Conservation (phyloP, 2,113 vertebrate species). For the Corythoichthys haematopterus region DNA sequence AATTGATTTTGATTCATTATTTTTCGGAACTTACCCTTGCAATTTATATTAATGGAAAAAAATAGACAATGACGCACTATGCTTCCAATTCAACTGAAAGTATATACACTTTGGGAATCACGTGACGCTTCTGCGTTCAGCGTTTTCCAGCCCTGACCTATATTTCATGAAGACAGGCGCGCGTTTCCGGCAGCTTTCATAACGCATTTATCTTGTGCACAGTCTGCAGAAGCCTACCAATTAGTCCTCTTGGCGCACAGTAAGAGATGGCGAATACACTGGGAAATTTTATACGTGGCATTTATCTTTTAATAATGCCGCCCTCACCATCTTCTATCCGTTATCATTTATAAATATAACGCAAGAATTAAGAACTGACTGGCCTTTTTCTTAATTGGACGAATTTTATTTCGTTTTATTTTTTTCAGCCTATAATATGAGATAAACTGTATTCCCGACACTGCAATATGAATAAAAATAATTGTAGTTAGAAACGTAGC, state of each 20-base stretch:
- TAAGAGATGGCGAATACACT: neutral
- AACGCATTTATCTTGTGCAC: conserved; percentile 50
- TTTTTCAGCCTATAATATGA: neutral
- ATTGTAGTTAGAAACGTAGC: neutral
- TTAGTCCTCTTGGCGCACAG: conserved; percentile 22
- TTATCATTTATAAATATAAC: neutral
- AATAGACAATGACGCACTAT: neutral
- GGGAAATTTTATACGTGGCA: neutral
- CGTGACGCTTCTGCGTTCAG: conserved; percentile 27
- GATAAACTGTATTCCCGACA: neutral
- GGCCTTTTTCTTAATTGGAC: too few relatives aligned
- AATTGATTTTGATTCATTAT: neutral
- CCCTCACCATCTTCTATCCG: neutral
- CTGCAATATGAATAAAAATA: neutral
- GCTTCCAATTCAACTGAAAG: neutral
- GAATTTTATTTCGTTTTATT: neutral
- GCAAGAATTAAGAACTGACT: neutral
- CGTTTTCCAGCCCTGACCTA: conserved; percentile 53
- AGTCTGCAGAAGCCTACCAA: conserved; percentile 20
- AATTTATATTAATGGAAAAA: neutral
- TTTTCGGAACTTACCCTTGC: neutral
- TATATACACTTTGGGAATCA: conserved; percentile 13
- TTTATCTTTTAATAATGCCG: neutral
- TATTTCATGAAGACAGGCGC: conserved; percentile 51
- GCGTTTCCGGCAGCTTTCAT: conserved; percentile 62